Evolutionary conservation across 37 sponge, comb jelly and placozoan species (phyloP), one percentile per base, ranked within the genome.

Genomic region (Diacarnus erythraeanus): DNA sequence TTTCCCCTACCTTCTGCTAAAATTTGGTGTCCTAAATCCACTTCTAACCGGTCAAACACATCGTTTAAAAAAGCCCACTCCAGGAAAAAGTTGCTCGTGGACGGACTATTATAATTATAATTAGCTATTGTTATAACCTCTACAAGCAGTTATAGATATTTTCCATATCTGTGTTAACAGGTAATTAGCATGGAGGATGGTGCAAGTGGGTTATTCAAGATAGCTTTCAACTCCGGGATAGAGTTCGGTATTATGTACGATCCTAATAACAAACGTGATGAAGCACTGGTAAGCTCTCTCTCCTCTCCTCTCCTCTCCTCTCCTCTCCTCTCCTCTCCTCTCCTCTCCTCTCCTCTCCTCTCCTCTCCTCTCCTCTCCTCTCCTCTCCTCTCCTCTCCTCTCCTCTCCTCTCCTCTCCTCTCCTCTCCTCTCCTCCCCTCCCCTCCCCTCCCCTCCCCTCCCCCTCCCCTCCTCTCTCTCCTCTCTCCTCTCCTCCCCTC

Each of bases 191-290:
- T 79, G 35, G 27, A 23, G n/a, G 79, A 79, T 51, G 57, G 69
- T 1, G 37, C 25, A 68, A 64, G 78, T 0, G 29, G 26, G 6
- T 20, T 35, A 23, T 88, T 72, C 76, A 82, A 77, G 29, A 63
- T 88, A n/a, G 60, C 78, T 40, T 39, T 88, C 34, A 88, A 82
- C 78, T 88, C 88, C 0, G 77, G 77, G 35, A 21, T 88, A n/a
- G 74, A 76, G 43, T 88, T 88, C 72, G 88, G 88, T 5, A 18
- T 88, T 3, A 26, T 88, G 0, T 88, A 88, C 34, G 51, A 81
- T 22, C 88, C 88, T 6, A 59, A 80, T 26, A 47, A 70, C 8
- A 75, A 77, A 51, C n/a, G 56, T 15, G 37, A 68, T 12, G 57
- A 54, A 54, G 79, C 79, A 5, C 33, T 44, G 38, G 79, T 79